Conservation (phyloP, 2,888 invertebrate genomes). For the Tinea pellionella region DNA sequence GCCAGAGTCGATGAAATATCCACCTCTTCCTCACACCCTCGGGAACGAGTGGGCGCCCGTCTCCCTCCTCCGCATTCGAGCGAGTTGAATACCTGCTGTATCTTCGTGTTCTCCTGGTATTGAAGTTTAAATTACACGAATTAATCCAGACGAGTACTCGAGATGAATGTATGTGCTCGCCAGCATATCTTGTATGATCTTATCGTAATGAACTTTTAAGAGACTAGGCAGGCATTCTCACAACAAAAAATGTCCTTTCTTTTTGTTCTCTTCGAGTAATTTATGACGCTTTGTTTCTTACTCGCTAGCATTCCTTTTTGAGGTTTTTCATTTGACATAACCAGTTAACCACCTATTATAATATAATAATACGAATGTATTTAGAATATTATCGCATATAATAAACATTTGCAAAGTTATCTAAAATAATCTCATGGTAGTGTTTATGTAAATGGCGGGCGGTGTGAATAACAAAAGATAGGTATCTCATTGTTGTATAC, state of each 20-base stretch:
- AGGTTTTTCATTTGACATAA: background rate
- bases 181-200: background rate
- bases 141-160: conserved; percentile 43
- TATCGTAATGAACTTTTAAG: background rate
- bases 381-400: background rate
- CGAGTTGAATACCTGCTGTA: conserved; percentile 34
- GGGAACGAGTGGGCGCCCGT: conserved; percentile 21
- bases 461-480: background rate
- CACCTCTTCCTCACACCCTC: conserved; percentile 40
- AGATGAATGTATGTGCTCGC: conserved; percentile 5
- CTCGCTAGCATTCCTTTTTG: background rate
- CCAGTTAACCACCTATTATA: too few species aligned
- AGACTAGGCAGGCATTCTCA: background rate
- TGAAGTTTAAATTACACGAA: conserved; percentile 57
- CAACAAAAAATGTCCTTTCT: background rate
- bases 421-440: background rate
- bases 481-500: background rate
- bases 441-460: background rate
- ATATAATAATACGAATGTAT: background rate
- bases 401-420: background rate
- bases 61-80: conserved; percentile 30
- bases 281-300: background rate
- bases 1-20: conserved; percentile 56
- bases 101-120: conserved; percentile 44
- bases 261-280: background rate